phyloP scores from a whole-genome alignment of 2,888 invertebrate species.

The Heliconius aoede region DNA sequence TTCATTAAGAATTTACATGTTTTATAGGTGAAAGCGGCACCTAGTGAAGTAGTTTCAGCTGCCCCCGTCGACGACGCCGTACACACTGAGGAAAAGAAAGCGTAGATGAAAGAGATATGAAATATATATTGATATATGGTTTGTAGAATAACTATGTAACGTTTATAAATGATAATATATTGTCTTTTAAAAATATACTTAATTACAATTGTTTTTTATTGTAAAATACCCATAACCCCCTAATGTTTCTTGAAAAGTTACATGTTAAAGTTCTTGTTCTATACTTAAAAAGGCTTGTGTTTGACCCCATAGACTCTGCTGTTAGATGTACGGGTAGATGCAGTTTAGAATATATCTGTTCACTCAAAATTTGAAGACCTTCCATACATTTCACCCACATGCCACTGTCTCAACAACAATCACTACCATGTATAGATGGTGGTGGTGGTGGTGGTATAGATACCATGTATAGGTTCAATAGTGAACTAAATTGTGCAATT shows the following conservation, averaged over 20 bases:
- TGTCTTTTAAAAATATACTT: constrained; percentile 12
- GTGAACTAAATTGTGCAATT: background rate
- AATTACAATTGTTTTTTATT: constrained; percentile 8
- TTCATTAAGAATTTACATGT: background rate
- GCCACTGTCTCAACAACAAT: background rate
- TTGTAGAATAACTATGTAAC: constrained; percentile 29
- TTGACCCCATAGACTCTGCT: background rate
- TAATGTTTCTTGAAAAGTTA: background rate
- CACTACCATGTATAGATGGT: no score
- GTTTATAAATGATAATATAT: constrained; percentile 50
- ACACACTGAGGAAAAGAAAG: constrained; percentile 55
- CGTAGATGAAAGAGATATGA: constrained; percentile 22
- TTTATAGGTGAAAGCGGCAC: constrained; percentile 52
- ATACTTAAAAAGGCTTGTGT: background rate
- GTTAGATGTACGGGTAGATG: background rate
- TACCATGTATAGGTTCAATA: background rate
- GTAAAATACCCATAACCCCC: background rate
- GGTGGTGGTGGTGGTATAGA: no score
- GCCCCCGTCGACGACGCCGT: constrained; percentile 45
- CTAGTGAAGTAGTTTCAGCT: constrained; percentile 35
- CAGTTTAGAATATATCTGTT: no score
- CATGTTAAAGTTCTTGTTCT: background rate
- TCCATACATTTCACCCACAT: background rate
- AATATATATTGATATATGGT: background rate
- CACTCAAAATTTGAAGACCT: no score